Evolutionary conservation across 2,797 vertebrate species (phyloP), one percentile per base, ranked within the genome.

Genomic region (Buphagus erythrorhynchus): DNA sequence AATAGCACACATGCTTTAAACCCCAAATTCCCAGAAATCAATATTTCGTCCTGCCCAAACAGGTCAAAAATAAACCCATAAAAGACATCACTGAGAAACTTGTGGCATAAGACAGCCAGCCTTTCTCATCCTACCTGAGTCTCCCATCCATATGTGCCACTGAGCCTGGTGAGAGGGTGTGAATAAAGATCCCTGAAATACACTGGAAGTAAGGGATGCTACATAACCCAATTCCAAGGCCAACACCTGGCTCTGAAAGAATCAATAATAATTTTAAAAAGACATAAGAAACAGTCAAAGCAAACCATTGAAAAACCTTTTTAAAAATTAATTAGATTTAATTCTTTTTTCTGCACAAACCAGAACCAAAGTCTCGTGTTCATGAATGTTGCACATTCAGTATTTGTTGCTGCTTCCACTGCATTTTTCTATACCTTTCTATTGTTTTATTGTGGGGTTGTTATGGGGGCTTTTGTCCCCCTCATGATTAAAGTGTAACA

Each of bases 111-210:
- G 11, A 43, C 45, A 46, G 61, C 33, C 25, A 51, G 6, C 17
- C 8, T 55, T 74, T 74, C 24, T 68, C 35, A 22, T 86, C 97
- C 9, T 96, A 99, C 99, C 98, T 98, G 79, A 99, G 98, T 69
- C 99, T 98, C 20, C 99, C 98, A 4, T 99, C 99, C 98, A 99
- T 98, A 83, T 99, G 99, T 1, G 99, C 99, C 88, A 99, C 98
- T 1, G 99, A 99, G 46, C 99, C 99, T 4, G 99, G 99, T 0
- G 99, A 99, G 12, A 99, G 98, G 2, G 99, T 98, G 90, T 99
- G 99, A 68, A 99, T 99, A 88, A 99, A 99, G 95, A 99, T 99
- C 55, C 99, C 99, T 1, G 99, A 98, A 90, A 98, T 98, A 63
- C 98, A 98, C 21, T 98, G 98, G 77, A 97, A 98, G 48, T 98